Evolutionary conservation across 2,888 invertebrate genomes (phyloP), one percentile per base, ranked within the genome.

Genomic region (Xestia rhomboidea): DNA sequence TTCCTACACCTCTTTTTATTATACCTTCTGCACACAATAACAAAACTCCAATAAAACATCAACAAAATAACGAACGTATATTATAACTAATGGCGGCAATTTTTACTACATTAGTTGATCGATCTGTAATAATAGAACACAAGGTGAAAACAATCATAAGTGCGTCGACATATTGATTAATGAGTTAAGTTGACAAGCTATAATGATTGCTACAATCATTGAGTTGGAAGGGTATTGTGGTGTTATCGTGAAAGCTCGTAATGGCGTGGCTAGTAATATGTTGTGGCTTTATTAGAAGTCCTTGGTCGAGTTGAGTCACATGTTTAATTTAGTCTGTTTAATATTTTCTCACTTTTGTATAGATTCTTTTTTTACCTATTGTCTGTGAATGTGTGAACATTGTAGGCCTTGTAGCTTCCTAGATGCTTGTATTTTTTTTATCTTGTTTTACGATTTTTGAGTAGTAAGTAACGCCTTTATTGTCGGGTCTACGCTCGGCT

Each of bases 111-210:
- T 86, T 86, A 86, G 66, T 62, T 41, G 74, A 83, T 79, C 87
- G 63, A 79, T 75, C 68, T 1, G 54, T 74, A 76, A 69, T 38
- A 38, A 74, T 21, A 46, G n/a, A 54, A 63, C 51, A 54, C 79
- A 79, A 84, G 84, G 83, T 82, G 60, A 83, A 84, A 78, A 66
- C 49, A 73, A 73, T 82, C 73, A 66, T 77, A 70, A 70, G 44
- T 78, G 62, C 66, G 87, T 79, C 21, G 87, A 84, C 87, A 38
- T 83, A 83, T 78, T 84, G 83, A 83, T 83, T 57, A 73, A 84
- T 83, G 84, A 70, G 54, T n/a, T 71, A 54, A 51, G 72, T 83
- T 83, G 86, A 74, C 83, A 78, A 75, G 72, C 69, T 51, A 49
- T 86, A 79, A 75, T 74, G 68, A 83, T 63, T 68, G 66, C 57